Percentiles rank a stretch among this genome's conserved stretches.
Conservation (phyloP, 2,113 vertebrate species). For the Propithecus coquereli region DNA sequence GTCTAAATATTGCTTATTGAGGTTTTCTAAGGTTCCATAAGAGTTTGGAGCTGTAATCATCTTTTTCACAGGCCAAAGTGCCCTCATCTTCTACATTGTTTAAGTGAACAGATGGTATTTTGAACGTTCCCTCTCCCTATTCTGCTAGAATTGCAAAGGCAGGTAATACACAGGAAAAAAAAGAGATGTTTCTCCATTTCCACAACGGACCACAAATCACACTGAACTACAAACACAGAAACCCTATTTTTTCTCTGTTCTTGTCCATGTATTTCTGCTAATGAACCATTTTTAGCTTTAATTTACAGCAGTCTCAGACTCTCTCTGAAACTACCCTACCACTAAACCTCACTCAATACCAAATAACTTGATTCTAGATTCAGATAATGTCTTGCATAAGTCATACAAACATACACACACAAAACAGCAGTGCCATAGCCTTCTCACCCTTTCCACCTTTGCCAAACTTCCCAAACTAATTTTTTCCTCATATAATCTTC, state of each 20-base stretch:
- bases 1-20: background rate
- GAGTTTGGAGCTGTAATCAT: background rate
- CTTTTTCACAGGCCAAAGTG: background rate
- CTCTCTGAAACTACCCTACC: background rate
- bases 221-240: background rate
- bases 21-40: background rate
- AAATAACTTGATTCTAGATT: background rate
- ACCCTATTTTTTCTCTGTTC: background rate
- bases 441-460: background rate
- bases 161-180: background rate
- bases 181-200: slow-evolving; percentile 1
- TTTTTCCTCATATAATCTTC: background rate
- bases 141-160: background rate
- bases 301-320: background rate
- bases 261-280: background rate
- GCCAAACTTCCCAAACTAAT: background rate
- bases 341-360: background rate
- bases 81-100: background rate
- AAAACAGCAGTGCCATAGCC: background rate
- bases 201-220: background rate
- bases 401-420: background rate
- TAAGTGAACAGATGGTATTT: background rate
- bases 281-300: background rate
- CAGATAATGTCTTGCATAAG: background rate
- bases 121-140: background rate